phyloP scores from a whole-genome alignment of 2,797 vertebrate genomes.

The Megaceryle alcyon region DNA sequence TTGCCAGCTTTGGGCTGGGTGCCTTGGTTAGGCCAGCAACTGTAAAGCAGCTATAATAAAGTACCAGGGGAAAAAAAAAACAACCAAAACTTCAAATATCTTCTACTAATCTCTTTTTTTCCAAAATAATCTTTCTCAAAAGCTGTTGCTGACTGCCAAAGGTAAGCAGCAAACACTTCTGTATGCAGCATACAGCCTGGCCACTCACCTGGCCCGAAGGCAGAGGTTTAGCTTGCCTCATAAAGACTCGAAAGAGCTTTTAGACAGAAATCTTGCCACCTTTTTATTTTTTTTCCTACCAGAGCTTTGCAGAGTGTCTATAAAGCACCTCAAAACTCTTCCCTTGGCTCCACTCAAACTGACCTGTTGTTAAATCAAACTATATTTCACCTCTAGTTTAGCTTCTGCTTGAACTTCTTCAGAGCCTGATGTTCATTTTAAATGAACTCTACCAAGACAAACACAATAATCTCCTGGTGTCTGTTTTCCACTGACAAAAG shows the following conservation, averaged over 20 bases:
- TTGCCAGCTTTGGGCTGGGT: not conserved
- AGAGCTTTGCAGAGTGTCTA: not conserved
- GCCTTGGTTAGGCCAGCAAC: not conserved
- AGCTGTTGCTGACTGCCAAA: not conserved
- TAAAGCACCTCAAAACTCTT: not conserved
- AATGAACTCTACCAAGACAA: not conserved
- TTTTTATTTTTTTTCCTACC: not conserved
- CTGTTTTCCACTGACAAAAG: not conserved
- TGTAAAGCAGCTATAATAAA: not conserved
- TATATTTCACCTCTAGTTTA: not conserved
- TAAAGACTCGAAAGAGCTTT: not conserved
- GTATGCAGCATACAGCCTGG: fast-evolving
- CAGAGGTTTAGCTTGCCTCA: not conserved
- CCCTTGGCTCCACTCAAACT: not conserved
- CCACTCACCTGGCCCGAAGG: not conserved
- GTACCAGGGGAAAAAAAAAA: not conserved
- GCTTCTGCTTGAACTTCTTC: not conserved
- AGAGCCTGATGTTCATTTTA: not conserved
- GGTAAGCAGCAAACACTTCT: not conserved
- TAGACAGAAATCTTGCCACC: not conserved
- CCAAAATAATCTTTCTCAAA: not conserved
- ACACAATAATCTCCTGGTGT: not conserved
- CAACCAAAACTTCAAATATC: not conserved
- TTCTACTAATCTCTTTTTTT: not conserved
- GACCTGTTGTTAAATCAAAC: not conserved